Evolutionary conservation across 2,888 invertebrate species (phyloP), one percentile per base, ranked within the genome.

Genomic region (Dimorphilus gyrociliatus): DNA sequence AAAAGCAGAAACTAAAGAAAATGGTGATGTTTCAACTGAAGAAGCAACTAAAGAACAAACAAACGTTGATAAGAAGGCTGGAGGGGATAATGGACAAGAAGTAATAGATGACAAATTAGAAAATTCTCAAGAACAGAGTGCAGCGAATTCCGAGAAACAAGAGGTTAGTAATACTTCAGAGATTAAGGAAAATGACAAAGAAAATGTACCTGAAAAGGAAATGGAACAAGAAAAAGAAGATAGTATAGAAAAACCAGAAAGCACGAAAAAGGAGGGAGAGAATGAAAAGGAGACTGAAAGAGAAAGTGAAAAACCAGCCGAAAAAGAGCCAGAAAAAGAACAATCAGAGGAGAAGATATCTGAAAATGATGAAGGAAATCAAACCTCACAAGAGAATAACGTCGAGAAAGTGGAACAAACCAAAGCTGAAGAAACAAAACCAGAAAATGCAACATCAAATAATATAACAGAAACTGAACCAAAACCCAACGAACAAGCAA

Each of bases 191-290:
- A 13, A 23, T 17, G n/a, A 24, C 23, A 13, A 23, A 25, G 34
- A 25, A 33, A 10, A 29, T 18, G 25, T 27, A 28, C 18, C 25
- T n/a, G 34, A 32, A n/a, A 34, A 29, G 16, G 27, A 24, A 14
- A 30, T 23, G 12, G 33, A 33, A 19, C 18, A 27, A 6, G 19
- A 14, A 15, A 27, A 24, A 12, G 33, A 34, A n/a, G 27, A 34
- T 12, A 32, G 27, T 27, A 29, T 16, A 19, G 39, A 28, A 29
- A 29, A 18, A 19, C 16, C 18, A 31, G 15, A 14, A 31, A 24
- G 23, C 23, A 23, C 17, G 24, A 30, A 24, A 33, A 32, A 24
- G 18, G 12, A 13, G 19, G 25, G 32, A 17, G 34, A 24, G 10
- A 28, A 23, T 21, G 26, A 27, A 25, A 26, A 32, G 15, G 19